phyloP scores from a whole-genome alignment of 2,113 vertebrate species.

The Sorex fumeus region DNA sequence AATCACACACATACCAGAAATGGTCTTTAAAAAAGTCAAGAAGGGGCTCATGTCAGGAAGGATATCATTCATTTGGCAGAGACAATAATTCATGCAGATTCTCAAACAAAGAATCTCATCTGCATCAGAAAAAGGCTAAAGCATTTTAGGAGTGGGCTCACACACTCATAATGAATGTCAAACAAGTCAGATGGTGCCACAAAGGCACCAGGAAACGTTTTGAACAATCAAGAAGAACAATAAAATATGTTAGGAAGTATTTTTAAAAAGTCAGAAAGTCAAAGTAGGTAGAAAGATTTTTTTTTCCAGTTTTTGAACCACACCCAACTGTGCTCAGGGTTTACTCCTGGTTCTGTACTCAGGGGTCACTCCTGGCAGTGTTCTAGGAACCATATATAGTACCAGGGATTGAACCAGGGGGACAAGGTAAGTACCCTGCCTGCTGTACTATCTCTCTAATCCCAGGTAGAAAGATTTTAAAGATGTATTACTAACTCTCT shows the following conservation, averaged over 20 bases:
- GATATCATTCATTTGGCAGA: conserved; percentile 20
- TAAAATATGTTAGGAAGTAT: not conserved
- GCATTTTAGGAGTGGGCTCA: not conserved
- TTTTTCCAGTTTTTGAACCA: too few species aligned
- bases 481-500: too few species aligned
- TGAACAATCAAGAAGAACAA: not conserved
- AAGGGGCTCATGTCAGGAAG: not conserved
- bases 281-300: too few species aligned
- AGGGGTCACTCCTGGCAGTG: too few species aligned
- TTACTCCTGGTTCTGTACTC: too few species aligned
- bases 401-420: too few species aligned
- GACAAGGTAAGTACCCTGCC: too few species aligned
- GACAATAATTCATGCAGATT: conserved; percentile 24
- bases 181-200: not conserved
- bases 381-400: too few species aligned
- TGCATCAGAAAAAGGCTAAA: not conserved
- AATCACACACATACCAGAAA: conserved; percentile 13
- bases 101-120: conserved; percentile 7
- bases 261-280: conserved; percentile 13
- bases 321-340: too few species aligned
- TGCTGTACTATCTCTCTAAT: too few species aligned
- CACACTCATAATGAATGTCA: conserved; percentile 15
- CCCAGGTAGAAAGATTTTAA: too few species aligned
- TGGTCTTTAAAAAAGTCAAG: not conserved
- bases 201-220: conserved; percentile 29